Base-by-base conservation (phyloP, 1,140 invertebrate species). In the Lamellibrachia luymesi region DNA sequence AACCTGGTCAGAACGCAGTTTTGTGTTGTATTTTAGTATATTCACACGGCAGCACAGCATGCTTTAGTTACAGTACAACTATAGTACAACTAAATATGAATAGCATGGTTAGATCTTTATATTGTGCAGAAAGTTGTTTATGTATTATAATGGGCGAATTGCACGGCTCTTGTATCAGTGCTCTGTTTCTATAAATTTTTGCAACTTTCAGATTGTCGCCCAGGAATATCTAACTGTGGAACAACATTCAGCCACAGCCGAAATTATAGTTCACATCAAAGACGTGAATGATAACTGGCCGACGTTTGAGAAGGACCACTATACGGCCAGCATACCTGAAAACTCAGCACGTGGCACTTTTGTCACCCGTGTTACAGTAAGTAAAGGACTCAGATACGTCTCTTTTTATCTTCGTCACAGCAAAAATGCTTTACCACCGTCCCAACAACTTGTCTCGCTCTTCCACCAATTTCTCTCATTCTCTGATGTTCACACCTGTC, bases 281-380 rank as follows among this genome's bases (percentile, higher is more conserved):
- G 99, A 99, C 96, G 97, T 98, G 95, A 99, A 99, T 95, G 99
- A 99, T 95, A 99, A 99, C 96, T 98, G 98, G 95, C 99, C 98
- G 0, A 97, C 98, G 95, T 99, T 99, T 95, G 97, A 97, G 0
- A 97, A 98, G 94, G 96, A 97, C 27, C 95, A 97, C 51, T 99
- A 99, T 95, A 50, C 97, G 97, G 0, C 96, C 5, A 94, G 93
- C 7, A 95, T 97, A 8, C 94, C 95, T 17, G 98, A 99, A 96
- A 98, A 99, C 96, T 98, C 98, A 95, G 97, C 97, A 50, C 96
- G 97, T 64, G 98, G 98, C 22, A 98, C 98, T 1, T 98, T 97
- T 7, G 97, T 99, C 10, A 93, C 90, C 49, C 91, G 27, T 49
- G 94, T 95, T 50, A 94, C 94, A 50, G 95, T 95, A 94, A 94